Conservation (phyloP, 2,113 vertebrate species). For the Ailurus styani region DNA sequence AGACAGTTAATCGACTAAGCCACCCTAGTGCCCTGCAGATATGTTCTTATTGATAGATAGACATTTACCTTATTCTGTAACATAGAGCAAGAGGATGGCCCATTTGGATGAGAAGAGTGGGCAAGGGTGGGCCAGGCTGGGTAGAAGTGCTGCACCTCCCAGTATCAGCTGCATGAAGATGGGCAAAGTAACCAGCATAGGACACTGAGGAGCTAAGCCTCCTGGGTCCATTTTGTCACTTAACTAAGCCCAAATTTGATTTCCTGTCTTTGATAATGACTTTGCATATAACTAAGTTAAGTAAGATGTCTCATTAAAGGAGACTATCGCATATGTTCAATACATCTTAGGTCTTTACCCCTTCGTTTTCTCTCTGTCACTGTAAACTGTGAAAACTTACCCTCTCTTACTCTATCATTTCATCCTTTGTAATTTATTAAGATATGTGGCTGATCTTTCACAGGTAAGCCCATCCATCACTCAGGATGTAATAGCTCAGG, state of each 20-base stretch:
- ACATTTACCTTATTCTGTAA: not conserved
- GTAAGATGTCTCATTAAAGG: not conserved
- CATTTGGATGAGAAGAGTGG: too few species aligned
- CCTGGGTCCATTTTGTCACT: not conserved
- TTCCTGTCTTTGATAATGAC: not conserved
- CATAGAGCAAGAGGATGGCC: fast-evolving
- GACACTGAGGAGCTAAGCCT: too few species aligned
- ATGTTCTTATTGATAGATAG: not conserved
- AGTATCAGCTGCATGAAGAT: not conserved
- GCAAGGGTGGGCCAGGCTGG: not conserved
- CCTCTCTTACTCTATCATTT: not conserved
- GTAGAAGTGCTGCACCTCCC: fast-evolving
- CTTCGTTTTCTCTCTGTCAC: not conserved
- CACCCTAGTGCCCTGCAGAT: not conserved
- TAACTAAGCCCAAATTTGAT: not conserved
- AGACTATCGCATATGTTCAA: not conserved
- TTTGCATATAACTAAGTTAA: not conserved
- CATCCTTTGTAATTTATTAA: not conserved
- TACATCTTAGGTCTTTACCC: not conserved
- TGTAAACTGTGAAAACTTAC: not conserved
- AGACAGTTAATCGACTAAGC: not conserved
- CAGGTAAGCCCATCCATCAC: too few species aligned
- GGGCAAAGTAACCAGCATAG: not conserved
- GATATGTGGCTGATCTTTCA: not conserved
- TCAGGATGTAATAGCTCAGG: not conserved